Percentiles rank a stretch among this genome's conserved stretches.
Evolutionary conservation across 2,888 invertebrate species (phyloP).

Genomic region (Melieria crassipennis): DNA sequence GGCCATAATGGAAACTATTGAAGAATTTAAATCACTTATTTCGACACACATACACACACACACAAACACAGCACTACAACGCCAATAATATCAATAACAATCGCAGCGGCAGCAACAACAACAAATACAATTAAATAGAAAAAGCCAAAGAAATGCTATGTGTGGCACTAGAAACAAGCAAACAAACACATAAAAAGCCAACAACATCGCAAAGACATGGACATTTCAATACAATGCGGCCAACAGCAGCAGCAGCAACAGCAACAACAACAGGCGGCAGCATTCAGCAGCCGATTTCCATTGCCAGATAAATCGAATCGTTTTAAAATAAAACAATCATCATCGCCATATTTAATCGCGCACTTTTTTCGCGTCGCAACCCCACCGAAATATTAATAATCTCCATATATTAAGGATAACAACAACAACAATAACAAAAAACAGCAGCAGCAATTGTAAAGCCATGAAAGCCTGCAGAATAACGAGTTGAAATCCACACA

Average conservation of each 20-base stretch:
- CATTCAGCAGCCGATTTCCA: slow-evolving; percentile 18
- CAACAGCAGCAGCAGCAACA: too few species aligned
- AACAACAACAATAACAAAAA: too few species aligned
- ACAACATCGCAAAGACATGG: slow-evolving; percentile 23
- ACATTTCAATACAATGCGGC: background rate
- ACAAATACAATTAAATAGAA: slow-evolving; percentile 21
- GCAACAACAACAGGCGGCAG: background rate
- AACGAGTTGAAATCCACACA: too few species aligned
- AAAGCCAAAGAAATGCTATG: slow-evolving; percentile 2
- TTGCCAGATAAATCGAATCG: background rate
- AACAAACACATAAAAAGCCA: slow-evolving; percentile 33
- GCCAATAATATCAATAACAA: slow-evolving; percentile 16
- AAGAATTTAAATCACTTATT: slow-evolving; percentile 37
- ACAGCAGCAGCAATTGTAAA: too few species aligned
- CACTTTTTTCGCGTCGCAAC: background rate
- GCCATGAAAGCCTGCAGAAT: too few species aligned
- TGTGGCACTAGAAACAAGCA: slow-evolving; percentile 8
- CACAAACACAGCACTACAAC: too few species aligned
- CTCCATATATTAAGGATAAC: too few species aligned
- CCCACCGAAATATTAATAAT: too few species aligned
- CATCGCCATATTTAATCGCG: slow-evolving; percentile 28
- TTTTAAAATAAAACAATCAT: slow-evolving; percentile 38
- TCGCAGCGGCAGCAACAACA: slow-evolving; percentile 39
- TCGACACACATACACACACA: background rate
- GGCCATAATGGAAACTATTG: slow-evolving; percentile 29